phyloP scores from a whole-genome alignment of 2,888 invertebrate species.

The Eupithecia subfuscata region DNA sequence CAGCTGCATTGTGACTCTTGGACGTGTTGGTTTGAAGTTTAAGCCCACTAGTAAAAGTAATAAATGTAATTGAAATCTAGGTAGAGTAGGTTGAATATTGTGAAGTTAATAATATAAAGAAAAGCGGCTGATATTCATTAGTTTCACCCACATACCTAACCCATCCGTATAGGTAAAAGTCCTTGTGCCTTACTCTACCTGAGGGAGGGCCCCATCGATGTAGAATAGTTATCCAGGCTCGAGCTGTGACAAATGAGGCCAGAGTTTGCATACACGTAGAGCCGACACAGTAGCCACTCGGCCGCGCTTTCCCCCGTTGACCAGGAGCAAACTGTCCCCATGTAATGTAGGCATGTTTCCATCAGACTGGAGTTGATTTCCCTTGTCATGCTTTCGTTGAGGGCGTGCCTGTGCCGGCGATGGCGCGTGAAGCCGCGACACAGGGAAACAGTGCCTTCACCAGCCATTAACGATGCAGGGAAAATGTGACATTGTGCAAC shows the following conservation, averaged over 20 bases:
- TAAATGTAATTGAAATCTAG: too few species aligned
- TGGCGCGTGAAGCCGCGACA: conserved; percentile 17
- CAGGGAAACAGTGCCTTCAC: not conserved
- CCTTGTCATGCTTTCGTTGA: conserved; percentile 25
- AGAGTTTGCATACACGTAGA: not conserved
- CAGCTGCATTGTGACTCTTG: too few species aligned
- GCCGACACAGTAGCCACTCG: not conserved
- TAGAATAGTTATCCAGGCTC: not conserved
- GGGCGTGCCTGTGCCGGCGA: conserved; percentile 17
- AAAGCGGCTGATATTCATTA: not conserved
- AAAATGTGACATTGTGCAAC: conserved; percentile 5
- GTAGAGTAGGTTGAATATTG: too few species aligned
- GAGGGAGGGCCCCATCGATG: too few species aligned
- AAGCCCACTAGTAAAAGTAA: too few species aligned
- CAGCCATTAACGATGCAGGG: conserved; percentile 3
- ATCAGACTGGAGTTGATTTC: conserved; percentile 27
- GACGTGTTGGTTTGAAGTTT: too few species aligned
- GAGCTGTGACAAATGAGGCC: not conserved
- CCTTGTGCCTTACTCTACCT: not conserved
- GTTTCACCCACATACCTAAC: too few species aligned
- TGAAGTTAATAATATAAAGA: not conserved
- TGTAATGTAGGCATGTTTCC: conserved; percentile 20
- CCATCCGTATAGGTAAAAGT: not conserved
- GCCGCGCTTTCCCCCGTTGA: not conserved
- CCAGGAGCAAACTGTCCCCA: not conserved